Evolutionary conservation across 2,888 invertebrate genomes (phyloP).

Genomic region (Stictocephala bisonia): DNA sequence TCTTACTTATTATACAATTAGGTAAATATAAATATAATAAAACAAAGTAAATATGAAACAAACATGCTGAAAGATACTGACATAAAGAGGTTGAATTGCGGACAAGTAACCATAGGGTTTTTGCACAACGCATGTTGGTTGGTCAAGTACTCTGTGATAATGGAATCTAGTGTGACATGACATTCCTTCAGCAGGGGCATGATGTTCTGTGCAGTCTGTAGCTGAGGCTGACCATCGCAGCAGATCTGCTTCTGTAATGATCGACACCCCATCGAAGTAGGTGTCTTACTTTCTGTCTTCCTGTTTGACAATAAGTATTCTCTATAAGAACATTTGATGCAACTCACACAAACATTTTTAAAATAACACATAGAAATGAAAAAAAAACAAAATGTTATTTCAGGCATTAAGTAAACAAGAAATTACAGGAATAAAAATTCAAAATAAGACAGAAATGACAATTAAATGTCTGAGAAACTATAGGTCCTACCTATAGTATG

Average conservation of each 20-base stretch:
- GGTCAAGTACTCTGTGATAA: constrained; percentile 95
- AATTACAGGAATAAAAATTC: no score
- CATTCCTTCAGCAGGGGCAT: constrained; percentile 34
- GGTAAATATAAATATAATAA: constrained; percentile 19
- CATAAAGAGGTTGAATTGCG: constrained; percentile 93
- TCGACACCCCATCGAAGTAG: constrained; percentile 55
- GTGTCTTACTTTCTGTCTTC: constrained; percentile 31
- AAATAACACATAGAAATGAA: no score
- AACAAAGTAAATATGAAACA: no score
- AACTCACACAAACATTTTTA: no score
- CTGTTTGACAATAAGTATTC: no score
- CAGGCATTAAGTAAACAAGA: no score
- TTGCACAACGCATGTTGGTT: constrained; percentile 98
- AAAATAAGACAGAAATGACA: no score
- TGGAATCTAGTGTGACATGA: constrained; percentile 83
- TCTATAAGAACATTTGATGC: no score
- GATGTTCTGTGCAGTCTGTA: constrained; percentile 41
- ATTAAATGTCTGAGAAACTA: no score
- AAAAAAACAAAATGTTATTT: no score
- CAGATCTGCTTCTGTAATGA: constrained; percentile 69
- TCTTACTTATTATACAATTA: background rate
- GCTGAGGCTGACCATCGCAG: constrained; percentile 61
- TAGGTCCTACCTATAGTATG: no score
- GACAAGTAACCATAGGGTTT: constrained; percentile 97
- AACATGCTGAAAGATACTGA: constrained; percentile 66